Conservation (phyloP, 2,888 invertebrate species). For the Merodon equestris region DNA sequence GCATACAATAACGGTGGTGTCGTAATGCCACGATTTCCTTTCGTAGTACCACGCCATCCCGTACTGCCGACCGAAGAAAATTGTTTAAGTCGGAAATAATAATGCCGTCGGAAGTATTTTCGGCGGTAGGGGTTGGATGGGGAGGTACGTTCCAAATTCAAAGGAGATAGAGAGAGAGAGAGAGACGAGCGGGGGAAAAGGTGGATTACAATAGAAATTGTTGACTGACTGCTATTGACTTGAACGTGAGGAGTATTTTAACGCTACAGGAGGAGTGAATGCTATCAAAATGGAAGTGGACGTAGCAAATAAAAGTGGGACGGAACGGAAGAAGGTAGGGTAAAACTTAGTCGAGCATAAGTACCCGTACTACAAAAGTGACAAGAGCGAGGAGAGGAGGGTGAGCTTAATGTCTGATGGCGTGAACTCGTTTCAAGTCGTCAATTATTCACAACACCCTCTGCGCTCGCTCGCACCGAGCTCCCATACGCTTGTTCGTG, state of each 20-base stretch:
- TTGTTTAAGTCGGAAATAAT: slow-evolving; percentile 68
- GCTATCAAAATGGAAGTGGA: no score
- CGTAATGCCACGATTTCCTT: slow-evolving; percentile 50
- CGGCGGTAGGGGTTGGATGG: slow-evolving; percentile 1
- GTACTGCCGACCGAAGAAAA: slow-evolving; percentile 35
- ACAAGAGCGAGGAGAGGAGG: slow-evolving; percentile 23
- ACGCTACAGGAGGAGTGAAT: background rate
- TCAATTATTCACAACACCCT: slow-evolving; percentile 67
- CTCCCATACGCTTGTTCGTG: no score
- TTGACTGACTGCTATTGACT: slow-evolving; percentile 64
- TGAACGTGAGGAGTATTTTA: slow-evolving; percentile 13
- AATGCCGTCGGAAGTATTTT: slow-evolving; percentile 65
- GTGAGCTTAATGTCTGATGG: slow-evolving; percentile 66
- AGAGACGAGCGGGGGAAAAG: no score
- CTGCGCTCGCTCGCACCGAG: slow-evolving; percentile 17
- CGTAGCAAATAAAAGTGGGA: background rate
- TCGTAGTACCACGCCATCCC: background rate
- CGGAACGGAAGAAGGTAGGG: background rate
- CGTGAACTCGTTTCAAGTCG: slow-evolving; percentile 68
- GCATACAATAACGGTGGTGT: slow-evolving; percentile 29
- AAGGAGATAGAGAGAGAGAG: no score
- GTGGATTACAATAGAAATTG: slow-evolving; percentile 51
- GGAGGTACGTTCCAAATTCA: no score
- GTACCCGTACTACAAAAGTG: background rate
- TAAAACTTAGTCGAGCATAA: slow-evolving; percentile 21